Percentiles rank a stretch among this genome's conserved stretches.
These are phyloP conservation scores for Tholera decimalis DNA, from an alignment of 2,888 invertebrate genomes.

Conservation along the genomic window DNA sequence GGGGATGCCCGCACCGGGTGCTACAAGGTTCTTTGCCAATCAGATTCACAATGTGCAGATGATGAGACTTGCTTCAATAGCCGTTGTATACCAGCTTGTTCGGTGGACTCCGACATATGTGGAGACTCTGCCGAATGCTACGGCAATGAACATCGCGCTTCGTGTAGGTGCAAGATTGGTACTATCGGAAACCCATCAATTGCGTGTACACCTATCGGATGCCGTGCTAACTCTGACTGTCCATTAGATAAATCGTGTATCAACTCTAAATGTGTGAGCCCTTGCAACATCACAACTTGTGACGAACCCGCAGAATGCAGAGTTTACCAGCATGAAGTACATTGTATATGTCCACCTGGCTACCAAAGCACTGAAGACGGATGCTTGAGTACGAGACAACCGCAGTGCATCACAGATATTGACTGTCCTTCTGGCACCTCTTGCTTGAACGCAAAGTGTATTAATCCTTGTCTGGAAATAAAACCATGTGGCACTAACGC, in stretches of 20 bases:
- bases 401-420: conserved; percentile 94
- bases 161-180: conserved; percentile 96
- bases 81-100: conserved; percentile 96
- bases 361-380: conserved; percentile 92
- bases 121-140: conserved; percentile 95
- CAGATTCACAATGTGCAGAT: conserved; percentile 95
- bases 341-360: conserved; percentile 96
- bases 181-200: conserved; percentile 95
- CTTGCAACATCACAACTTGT: conserved; percentile 94
- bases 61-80: conserved; percentile 96
- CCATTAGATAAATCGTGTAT: conserved; percentile 95
- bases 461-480: conserved; percentile 95
- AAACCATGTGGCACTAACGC: conserved; percentile 96
- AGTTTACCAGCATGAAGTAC: conserved; percentile 94
- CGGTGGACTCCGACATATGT: conserved; percentile 93
- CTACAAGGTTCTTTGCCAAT: conserved; percentile 94
- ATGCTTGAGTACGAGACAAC: conserved; percentile 91
- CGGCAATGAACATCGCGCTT: conserved; percentile 95
- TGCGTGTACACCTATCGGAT: conserved; percentile 95
- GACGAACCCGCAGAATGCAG: conserved; percentile 94
- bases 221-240: conserved; percentile 95
- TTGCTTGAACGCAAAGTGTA: conserved; percentile 95
- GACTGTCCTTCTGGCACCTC: conserved; percentile 96
- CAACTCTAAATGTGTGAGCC: conserved; percentile 95
- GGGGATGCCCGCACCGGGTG: conserved; percentile 97